Conservation (phyloP, 2,888 invertebrate genomes). For the Volucella bombylans region DNA sequence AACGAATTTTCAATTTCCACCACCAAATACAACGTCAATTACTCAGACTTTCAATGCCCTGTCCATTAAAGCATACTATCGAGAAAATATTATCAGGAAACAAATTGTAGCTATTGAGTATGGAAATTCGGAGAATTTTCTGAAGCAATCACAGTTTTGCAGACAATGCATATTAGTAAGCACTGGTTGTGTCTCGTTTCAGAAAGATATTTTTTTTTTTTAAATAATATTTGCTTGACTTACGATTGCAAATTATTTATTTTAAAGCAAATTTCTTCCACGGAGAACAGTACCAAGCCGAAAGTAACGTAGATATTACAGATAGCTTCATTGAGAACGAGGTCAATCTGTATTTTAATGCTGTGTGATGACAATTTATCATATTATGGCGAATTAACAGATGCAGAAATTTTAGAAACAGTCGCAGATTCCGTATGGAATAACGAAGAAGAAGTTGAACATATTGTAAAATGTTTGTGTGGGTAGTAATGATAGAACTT, state of each 20-base stretch:
- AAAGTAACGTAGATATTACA: slow-evolving; percentile 41
- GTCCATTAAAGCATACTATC: neutral
- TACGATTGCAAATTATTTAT: slow-evolving; percentile 22
- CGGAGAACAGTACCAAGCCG: slow-evolving; percentile 1
- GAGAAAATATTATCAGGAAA: neutral
- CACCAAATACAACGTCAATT: slow-evolving; percentile 59
- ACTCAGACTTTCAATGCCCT: slow-evolving; percentile 1
- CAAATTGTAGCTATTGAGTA: neutral
- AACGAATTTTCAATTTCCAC: slow-evolving; percentile 57
- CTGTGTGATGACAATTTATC: slow-evolving; percentile 49
- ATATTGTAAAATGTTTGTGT: no score
- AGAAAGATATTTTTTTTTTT: slow-evolving; percentile 61
- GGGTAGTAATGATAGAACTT: no score
- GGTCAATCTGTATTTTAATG: slow-evolving; percentile 16
- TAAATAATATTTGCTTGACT: slow-evolving; percentile 2
- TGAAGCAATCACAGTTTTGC: slow-evolving; percentile 54
- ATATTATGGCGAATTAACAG: slow-evolving; percentile 62
- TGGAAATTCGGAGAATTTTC: slow-evolving; percentile 22
- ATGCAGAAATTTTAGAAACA: slow-evolving; percentile 48
- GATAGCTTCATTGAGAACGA: slow-evolving; percentile 31
- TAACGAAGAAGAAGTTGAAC: slow-evolving; percentile 37
- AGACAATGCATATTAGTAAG: slow-evolving; percentile 58
- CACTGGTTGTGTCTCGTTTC: slow-evolving; percentile 67
- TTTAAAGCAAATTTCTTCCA: slow-evolving; percentile 28
- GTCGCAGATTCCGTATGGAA: neutral